These are phyloP conservation scores for Rhea americana DNA, from an alignment of 2,113 vertebrate genomes.

Conservation along the genomic window DNA sequence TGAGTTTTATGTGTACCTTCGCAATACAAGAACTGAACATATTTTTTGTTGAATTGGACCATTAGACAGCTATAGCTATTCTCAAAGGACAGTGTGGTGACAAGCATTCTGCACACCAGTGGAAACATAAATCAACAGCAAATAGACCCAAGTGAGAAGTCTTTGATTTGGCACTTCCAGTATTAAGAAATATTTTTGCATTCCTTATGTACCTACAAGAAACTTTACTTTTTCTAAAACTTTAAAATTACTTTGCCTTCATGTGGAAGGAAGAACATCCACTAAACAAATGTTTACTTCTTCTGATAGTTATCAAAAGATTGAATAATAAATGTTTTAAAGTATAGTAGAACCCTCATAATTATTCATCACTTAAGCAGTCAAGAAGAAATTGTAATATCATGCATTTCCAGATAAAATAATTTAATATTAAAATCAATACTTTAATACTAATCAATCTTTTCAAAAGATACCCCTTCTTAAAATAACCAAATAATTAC, in stretches of 20 bases:
- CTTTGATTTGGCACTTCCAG: conserved; percentile 32
- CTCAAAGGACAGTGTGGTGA: conserved; percentile 10
- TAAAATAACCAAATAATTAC: not conserved
- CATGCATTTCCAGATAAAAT: not conserved
- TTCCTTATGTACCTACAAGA: not conserved
- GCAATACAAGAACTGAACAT: conserved; percentile 41
- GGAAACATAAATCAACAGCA: conserved; percentile 62
- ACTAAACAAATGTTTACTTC: not conserved
- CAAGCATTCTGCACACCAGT: not conserved
- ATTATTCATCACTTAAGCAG: not conserved
- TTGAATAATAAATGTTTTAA: not conserved
- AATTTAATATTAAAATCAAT: not conserved
- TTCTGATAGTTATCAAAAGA: not conserved
- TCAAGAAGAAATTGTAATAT: not conserved
- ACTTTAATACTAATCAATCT: not conserved
- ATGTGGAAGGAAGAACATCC: not conserved
- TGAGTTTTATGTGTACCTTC: conserved; percentile 26
- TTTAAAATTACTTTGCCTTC: not conserved
- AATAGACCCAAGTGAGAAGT: conserved; percentile 28
- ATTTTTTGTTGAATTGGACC: conserved; percentile 64
- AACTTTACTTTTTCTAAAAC: not conserved
- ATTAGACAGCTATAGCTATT: conserved; percentile 42
- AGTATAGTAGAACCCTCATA: not conserved
- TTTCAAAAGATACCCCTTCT: not conserved
- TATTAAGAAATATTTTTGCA: not conserved